Base-by-base conservation (phyloP, 35 echinoderm and acorn worm genomes). In the Ophiothrix spiculata region DNA sequence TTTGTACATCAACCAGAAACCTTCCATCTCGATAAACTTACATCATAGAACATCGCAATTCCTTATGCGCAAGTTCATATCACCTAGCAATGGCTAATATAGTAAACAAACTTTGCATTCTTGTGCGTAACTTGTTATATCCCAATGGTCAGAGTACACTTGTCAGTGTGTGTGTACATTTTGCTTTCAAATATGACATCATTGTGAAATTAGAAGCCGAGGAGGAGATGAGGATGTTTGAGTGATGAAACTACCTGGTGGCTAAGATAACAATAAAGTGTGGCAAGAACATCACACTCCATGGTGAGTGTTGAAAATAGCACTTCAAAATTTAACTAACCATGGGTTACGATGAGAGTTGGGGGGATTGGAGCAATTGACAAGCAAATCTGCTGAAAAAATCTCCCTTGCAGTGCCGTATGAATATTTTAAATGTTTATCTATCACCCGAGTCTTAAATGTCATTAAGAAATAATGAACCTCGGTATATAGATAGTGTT, bases 301-400 rank as follows among this genome's bases (percentile, higher is more conserved):
- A 25, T 69, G 23, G 60, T 25, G 60, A 28, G 60, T 69, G 60
- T 69, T 25, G 29, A 69, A 28, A 69, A 69, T 69, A 69, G 60
- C 60, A 69, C 60, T 69, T 69, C 17, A 69, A 69, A 69, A 69
- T 69, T 69, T 69, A 69, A 69, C 60, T 69, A 69, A 15, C 60
- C 60, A 69, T 28, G 60, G 60, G 60, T 69, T 69, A 69, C 60
- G 23, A 15, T 69, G 60, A 69, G 60, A 69, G 60, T 10, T 69
- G 29, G 60, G 60, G 60, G 60, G 17, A 69, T 69, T 49, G 60
- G 60, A 25, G 60, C 17, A 69, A 69, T 28, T 69, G 60, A 69
- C 60, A 69, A 28, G 60, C 10, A 69, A 69, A 69, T 49, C 60
- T 69, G 60, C 29, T 15, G 60, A 69, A 69, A 28, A 69, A 69